Evolutionary conservation across 2,888 invertebrate genomes (phyloP), one percentile per base, ranked within the genome.

Genomic region (Phortica magna): DNA sequence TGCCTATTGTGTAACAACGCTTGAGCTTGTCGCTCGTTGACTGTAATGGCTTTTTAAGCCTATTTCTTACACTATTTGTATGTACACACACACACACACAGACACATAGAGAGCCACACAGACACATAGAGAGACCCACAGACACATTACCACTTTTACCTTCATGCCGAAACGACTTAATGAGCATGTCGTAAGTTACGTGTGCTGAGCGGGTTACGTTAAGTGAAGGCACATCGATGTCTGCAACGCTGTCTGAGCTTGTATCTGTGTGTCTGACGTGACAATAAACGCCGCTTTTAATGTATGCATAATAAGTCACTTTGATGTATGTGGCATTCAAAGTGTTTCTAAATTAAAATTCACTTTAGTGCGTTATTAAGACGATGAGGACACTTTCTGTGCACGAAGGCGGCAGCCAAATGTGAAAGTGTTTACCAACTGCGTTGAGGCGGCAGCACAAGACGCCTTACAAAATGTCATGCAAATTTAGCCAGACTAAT

Each of bases 31-130:
- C 43, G 53, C 55, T 67, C 42, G 70, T 87, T 88, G 87, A 87
- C 87, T 85, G 84, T 88, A 87, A 87, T 87, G 87, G 88, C 88
- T 85, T 85, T 87, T 87, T 87, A 85, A 87, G 87, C 88, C 85
- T 83, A 85, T 88, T 86, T 82, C 83, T 74, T 76, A 75, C 80
- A 82, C 73, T 61, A 59, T 67, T 67, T 67, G 67, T 67, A 41
- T 12, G 67, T 41, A 41, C n/a, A 61, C 71, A 64, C 48, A 17
- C n/a, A n/a, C n/a, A n/a, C n/a, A n/a, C n/a, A n/a, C n/a, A n/a
- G n/a, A 19, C 41, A 5, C 53, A 19, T 17, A n/a, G n/a, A n/a
- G n/a, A n/a, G n/a, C n/a, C n/a, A n/a, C n/a, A n/a, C n/a, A n/a
- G n/a, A n/a, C 41, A 41, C n/a, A 61, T 73, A 64, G 43, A 17